A percentile compares a stretch with the other conserved stretches of the same genome.
Conservation (phyloP, 2,797 vertebrate species). For the Sebastes jordani region DNA sequence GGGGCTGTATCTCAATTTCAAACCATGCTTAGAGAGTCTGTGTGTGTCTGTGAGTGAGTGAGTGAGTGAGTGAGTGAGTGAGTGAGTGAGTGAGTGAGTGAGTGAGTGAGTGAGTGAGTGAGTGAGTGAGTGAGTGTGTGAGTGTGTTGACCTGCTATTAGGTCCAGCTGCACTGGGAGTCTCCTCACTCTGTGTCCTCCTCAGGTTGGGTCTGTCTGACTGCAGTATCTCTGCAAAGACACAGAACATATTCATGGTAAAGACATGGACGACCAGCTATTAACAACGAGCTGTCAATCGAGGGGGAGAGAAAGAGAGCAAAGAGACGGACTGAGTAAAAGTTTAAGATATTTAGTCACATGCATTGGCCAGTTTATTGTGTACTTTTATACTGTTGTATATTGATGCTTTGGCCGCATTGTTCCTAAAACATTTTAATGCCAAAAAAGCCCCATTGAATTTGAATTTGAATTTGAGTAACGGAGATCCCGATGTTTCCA, state of each 20-base stretch:
- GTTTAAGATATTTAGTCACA: background rate
- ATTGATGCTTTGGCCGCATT: background rate
- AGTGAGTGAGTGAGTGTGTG: background rate
- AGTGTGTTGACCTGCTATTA: conserved; percentile 65
- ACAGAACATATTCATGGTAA: background rate
- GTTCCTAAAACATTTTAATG: too few species aligned
- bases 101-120: background rate
- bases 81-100: background rate
- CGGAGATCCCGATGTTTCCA: background rate
- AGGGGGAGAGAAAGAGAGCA: background rate
- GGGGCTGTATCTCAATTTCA: background rate
- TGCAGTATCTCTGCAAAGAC: conserved; percentile 75
- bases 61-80: background rate
- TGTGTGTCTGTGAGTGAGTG: background rate
- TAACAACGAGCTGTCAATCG: background rate
- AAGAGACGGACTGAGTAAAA: background rate
- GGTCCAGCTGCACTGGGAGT: conserved; percentile 57
- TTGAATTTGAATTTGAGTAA: too few species aligned
- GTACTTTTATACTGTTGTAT: background rate
- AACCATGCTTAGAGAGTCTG: background rate
- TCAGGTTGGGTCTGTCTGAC: conserved; percentile 74
- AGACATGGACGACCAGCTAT: background rate
- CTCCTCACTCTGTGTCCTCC: conserved; percentile 81
- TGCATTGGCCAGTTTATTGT: too few species aligned
- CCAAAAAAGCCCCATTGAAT: too few species aligned